Evolutionary conservation across 2,797 vertebrate genomes (phyloP).

Genomic region (Pteropus rufus): DNA sequence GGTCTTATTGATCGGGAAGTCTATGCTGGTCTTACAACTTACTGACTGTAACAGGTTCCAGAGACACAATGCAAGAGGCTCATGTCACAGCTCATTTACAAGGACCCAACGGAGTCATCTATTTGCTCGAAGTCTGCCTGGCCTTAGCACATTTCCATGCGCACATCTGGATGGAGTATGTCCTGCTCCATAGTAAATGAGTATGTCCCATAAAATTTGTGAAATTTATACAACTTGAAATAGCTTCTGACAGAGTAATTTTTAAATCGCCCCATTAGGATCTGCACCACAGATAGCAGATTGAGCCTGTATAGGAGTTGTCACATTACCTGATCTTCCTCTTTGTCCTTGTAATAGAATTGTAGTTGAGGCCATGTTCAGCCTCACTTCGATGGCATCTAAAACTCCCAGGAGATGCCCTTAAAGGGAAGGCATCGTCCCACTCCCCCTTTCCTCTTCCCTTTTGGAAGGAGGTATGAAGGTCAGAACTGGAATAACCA

Average conservation of each 20-base stretch:
- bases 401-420: not conserved
- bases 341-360: not conserved
- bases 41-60: not conserved
- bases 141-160: not conserved
- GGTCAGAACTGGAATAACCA: not conserved
- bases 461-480: not conserved
- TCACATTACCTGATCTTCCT: not conserved
- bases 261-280: conserved; percentile 38
- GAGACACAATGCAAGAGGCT: not conserved
- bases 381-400: not conserved
- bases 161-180: not conserved
- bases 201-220: not conserved
- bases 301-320: too few species aligned
- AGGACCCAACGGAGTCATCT: not conserved
- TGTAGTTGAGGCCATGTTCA: not conserved
- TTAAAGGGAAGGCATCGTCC: not conserved
- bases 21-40: not conserved
- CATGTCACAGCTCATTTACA: not conserved
- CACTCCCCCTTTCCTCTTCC: not conserved
- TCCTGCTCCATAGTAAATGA: not conserved
- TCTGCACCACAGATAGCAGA: not conserved
- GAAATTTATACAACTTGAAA: conserved; percentile 17
- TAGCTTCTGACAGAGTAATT: conserved; percentile 31
- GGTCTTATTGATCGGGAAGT: not conserved
- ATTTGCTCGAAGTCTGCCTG: not conserved